These are phyloP conservation scores for Drosophila dives DNA, from an alignment of 2,888 invertebrate genomes.

Conservation along the genomic window DNA sequence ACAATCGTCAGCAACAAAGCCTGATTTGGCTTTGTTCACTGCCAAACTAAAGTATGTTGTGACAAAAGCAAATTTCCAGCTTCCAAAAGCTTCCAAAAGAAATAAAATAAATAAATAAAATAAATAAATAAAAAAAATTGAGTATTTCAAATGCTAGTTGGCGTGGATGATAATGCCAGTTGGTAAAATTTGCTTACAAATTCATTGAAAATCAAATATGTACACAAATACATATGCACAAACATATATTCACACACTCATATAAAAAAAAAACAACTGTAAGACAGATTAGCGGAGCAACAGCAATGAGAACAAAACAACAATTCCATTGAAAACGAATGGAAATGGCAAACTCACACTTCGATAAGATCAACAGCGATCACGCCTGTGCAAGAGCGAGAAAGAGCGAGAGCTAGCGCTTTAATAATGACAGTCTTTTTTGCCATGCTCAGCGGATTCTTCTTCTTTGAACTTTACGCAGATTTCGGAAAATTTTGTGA, in stretches of 20 bases:
- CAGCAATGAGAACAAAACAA: conserved; percentile 47
- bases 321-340: conserved; percentile 7
- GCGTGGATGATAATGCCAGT: conserved; percentile 13
- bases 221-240: background rate
- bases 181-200: conserved; percentile 25
- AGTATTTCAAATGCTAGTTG: conserved; percentile 9
- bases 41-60: background rate
- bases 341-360: conserved; percentile 41
- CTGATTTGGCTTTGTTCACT: background rate
- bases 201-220: conserved; percentile 36
- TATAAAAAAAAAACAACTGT: background rate
- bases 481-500: conserved; percentile 52
- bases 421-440: conserved; percentile 16
- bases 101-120: background rate
- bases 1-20: background rate
- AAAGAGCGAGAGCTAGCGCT: background rate
- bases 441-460: conserved; percentile 1
- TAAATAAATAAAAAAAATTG: background rate
- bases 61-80: conserved; percentile 18
- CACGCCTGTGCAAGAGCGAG: conserved; percentile 2
- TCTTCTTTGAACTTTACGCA: conserved; percentile 27
- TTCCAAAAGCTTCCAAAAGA: background rate
- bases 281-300: conserved; percentile 44
- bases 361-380: conserved; percentile 42
- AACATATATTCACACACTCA: background rate